Evolutionary conservation across 2,797 vertebrate genomes (phyloP).

Genomic region (Bucorvus abyssinicus): DNA sequence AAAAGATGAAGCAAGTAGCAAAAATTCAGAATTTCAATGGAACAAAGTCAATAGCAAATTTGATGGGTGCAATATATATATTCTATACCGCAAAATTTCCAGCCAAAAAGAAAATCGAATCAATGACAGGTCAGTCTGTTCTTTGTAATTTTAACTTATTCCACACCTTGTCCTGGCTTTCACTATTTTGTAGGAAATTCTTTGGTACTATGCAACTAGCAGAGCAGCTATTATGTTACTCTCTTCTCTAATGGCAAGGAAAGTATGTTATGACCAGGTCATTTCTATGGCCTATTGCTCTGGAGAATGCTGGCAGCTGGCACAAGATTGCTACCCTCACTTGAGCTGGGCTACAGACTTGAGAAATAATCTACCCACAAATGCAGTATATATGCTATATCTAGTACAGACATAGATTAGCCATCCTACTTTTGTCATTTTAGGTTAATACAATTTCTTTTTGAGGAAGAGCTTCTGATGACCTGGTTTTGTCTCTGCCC

Average conservation of each 20-base stretch:
- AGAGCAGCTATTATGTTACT: not conserved
- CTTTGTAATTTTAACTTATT: not conserved
- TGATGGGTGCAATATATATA: not conserved
- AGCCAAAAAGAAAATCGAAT: not conserved
- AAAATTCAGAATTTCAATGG: conserved; percentile 6
- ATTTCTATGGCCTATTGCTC: not conserved
- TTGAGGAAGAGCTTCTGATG: not conserved
- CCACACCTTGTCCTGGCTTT: not conserved
- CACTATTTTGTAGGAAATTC: not conserved
- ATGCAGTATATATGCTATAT: not conserved
- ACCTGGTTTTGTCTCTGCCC: not conserved
- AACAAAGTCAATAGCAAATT: not conserved
- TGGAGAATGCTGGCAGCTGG: conserved; percentile 4
- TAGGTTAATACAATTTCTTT: not conserved
- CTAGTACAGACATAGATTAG: not conserved
- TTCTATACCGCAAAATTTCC: not conserved
- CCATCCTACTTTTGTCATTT: not conserved
- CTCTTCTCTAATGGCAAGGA: not conserved
- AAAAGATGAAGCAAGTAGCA: not conserved
- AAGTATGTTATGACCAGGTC: not conserved
- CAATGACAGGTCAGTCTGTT: not conserved
- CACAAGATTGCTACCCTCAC: not conserved
- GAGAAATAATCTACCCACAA: not conserved
- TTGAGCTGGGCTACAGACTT: not conserved
- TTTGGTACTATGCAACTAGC: not conserved